phyloP scores from a whole-genome alignment of 2,888 invertebrate genomes.

The Cotesia congregata region DNA sequence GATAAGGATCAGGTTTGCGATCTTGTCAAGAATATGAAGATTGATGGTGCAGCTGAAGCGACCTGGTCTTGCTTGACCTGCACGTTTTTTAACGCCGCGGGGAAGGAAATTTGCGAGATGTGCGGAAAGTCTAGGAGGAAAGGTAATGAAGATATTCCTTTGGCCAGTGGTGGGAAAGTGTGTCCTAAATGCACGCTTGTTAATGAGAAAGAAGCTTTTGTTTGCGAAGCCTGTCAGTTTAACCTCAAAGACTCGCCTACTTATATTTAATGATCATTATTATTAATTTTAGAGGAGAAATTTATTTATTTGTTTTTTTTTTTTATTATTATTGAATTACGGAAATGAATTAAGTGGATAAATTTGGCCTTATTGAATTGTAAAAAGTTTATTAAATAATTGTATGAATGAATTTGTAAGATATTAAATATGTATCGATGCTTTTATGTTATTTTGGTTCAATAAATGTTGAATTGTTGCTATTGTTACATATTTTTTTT shows the following conservation, averaged over 20 bases:
- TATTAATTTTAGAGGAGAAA: not conserved
- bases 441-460: not conserved
- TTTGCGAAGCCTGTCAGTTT: constrained; percentile 79
- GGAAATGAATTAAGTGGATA: not conserved
- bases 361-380: constrained; percentile 4
- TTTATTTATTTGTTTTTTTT: constrained; percentile 15
- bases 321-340: not conserved
- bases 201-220: constrained; percentile 76
- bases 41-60: constrained; percentile 67
- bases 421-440: not conserved
- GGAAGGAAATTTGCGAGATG: constrained; percentile 79
- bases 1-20: constrained; percentile 47
- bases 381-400: constrained; percentile 4
- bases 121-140: constrained; percentile 77
- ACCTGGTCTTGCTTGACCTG: constrained; percentile 81
- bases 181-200: constrained; percentile 84
- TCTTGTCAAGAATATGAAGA: constrained; percentile 68
- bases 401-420: not conserved
- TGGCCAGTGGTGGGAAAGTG: constrained; percentile 81
- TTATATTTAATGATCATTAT: constrained; percentile 73
- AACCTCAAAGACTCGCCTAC: constrained; percentile 83
- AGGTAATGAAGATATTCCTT: constrained; percentile 76
- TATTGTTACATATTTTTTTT: not conserved
- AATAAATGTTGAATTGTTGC: constrained; percentile 71
- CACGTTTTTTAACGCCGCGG: constrained; percentile 77